Conservation (phyloP, 2,888 invertebrate genomes). For the Embidobia sp. region DNA sequence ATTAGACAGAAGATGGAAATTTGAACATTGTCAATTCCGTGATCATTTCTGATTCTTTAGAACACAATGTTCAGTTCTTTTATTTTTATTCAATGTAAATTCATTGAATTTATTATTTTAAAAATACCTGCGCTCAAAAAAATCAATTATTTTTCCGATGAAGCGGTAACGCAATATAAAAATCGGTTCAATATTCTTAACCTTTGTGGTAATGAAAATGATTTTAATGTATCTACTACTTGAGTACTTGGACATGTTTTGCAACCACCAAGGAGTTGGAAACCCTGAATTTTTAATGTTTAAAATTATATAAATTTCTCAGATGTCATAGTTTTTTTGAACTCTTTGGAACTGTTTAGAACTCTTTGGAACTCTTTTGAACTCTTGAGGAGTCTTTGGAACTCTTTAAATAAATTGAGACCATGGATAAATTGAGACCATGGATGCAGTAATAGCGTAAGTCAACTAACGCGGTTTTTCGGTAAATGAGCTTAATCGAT, state of each 20-base stretch:
- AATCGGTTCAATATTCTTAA: not conserved
- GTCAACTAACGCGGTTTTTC: no score
- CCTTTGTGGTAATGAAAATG: not conserved
- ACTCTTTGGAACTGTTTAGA: no score
- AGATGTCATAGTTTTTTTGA: no score
- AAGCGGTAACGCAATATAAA: constrained; percentile 11
- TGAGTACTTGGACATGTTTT: constrained; percentile 24
- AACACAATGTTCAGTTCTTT: constrained; percentile 18
- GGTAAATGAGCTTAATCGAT: no score
- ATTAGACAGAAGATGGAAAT: not conserved
- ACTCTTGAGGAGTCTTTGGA: no score
- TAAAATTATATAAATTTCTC: no score
- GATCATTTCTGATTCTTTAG: constrained; percentile 5
- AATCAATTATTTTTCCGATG: constrained; percentile 10
- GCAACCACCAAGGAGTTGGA: no score
- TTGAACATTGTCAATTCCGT: constrained; percentile 3
- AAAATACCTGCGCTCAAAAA: not conserved
- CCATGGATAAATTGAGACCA: no score
- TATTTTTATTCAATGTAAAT: constrained; percentile 8
- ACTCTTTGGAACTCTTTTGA: no score
- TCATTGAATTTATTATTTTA: constrained; percentile 6
- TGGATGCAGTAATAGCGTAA: no score
- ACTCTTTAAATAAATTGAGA: no score
- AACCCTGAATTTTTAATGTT: no score
- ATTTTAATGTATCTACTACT: constrained; percentile 4